Conservation (phyloP, 2,797 vertebrate genomes). For the Trematomus bernacchii region DNA sequence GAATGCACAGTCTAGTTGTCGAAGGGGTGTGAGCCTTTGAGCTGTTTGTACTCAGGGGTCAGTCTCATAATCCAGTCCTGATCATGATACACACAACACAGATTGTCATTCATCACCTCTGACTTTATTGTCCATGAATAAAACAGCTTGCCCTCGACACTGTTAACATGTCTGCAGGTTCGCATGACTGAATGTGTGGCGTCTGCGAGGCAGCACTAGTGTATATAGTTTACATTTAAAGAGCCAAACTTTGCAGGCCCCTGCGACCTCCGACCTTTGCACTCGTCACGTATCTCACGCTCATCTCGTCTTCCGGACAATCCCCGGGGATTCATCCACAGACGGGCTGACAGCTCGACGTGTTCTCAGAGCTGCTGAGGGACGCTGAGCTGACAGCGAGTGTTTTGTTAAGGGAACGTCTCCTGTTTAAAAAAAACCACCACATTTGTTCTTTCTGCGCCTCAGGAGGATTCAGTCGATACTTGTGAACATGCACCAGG, state of each 20-base stretch:
- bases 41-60: fast-evolving
- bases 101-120: background rate
- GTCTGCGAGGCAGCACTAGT: background rate
- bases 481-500: constrained; percentile 17
- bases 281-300: constrained; percentile 58
- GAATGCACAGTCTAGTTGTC: too few species aligned
- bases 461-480: constrained; percentile 37
- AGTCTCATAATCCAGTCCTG: background rate
- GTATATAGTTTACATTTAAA: constrained; percentile 20
- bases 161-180: background rate
- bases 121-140: background rate
- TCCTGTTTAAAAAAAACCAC: constrained; percentile 16
- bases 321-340: constrained; percentile 37
- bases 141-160: background rate
- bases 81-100: background rate
- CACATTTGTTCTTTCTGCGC: constrained; percentile 26
- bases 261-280: constrained; percentile 52
- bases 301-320: constrained; percentile 28
- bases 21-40: background rate
- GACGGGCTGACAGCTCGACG: constrained; percentile 49
- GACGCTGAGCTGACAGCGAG: constrained; percentile 14
- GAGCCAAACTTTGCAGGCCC: background rate
- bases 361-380: constrained; percentile 40
- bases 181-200: constrained; percentile 17
- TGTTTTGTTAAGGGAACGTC: constrained; percentile 20